Base-by-base conservation (phyloP, 1,140 invertebrate genomes). In the Lasioglossum albipes region DNA sequence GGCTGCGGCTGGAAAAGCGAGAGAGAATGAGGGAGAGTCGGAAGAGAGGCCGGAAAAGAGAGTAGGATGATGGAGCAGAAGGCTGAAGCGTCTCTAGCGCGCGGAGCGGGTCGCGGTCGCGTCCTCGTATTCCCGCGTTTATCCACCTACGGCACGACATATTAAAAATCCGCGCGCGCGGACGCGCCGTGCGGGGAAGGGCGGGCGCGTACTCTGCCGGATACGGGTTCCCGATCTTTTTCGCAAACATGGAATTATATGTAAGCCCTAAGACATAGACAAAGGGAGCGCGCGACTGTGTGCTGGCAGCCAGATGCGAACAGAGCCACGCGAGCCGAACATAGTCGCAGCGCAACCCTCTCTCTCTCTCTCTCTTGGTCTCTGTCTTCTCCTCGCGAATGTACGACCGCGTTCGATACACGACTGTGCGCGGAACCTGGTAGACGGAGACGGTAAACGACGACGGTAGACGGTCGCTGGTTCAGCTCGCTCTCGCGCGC, bases 231-330 rank as follows among this genome's bases (percentile, higher is more conserved):
- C 76, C 82, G 72, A 93, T 92, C 92, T 91, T 91, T 93, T 92
- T 80, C 85, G 91, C 90, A 93, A 93, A 93, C 92, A 93, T 82
- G 90, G 92, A 92, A 93, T 93, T 92, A 91, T 89, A 91, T 91
- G 89, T 91, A 92, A 92, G 91, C 91, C 88, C 71, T 93, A 93
- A 93, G 92, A 92, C 92, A 91, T 91, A 92, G 92, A 93, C 92
- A 93, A 93, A 93, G 89, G 88, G 76, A 57, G 76, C 64, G 52
- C 12, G 75, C 73, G 59, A 31, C n/a, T 52, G 66, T 61, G 74
- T 45, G 69, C n/a, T 41, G 49, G 31, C 42, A 54, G 36, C 61
- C 57, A 84, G 75, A 79, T 64, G 57, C 45, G 45, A 42, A 20
- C 52, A 54, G 61, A 65, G 52, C 36, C 10, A 52, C 62, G 31